A percentile compares a stretch with the other conserved stretches of the same genome.
Evolutionary conservation across 1,140 invertebrate species (phyloP).

Genomic region (Heliconius nattereri): DNA sequence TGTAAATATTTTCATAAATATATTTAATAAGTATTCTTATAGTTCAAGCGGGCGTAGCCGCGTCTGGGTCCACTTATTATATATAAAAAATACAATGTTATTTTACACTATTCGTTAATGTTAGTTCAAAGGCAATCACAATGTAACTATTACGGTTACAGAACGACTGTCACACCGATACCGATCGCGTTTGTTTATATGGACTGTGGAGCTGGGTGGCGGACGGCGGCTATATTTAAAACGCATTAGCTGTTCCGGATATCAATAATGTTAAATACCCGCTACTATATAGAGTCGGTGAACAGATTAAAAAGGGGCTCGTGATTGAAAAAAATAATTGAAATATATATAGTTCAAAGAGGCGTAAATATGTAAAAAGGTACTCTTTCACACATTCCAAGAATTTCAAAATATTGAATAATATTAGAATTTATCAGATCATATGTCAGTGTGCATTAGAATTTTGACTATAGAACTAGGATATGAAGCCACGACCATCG

Average conservation of each 20-base stretch:
- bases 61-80: no score
- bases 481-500: background rate
- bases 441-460: no score
- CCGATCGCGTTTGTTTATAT: slow-evolving; percentile 21
- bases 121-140: slow-evolving; percentile 10
- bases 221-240: slow-evolving; percentile 50
- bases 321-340: no score
- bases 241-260: slow-evolving; percentile 53
- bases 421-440: background rate
- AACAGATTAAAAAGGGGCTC: no score
- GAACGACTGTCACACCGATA: slow-evolving; percentile 4
- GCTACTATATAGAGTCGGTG: background rate
- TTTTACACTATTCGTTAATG: background rate
- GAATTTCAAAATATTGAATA: no score
- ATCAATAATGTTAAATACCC: slow-evolving; percentile 27
- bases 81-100: background rate
- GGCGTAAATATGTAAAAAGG: no score
- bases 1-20: no score
- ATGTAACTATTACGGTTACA: slow-evolving; percentile 9
- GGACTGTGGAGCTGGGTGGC: slow-evolving; percentile 32
- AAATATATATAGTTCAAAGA: no score
- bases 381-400: no score
- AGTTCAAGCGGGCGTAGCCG: no score
- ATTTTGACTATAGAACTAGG: background rate
- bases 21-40: no score